Percentiles rank a stretch among this genome's conserved stretches.
Evolutionary conservation across 2,797 vertebrate genomes (phyloP).

Genomic region (Allobates femoralis): DNA sequence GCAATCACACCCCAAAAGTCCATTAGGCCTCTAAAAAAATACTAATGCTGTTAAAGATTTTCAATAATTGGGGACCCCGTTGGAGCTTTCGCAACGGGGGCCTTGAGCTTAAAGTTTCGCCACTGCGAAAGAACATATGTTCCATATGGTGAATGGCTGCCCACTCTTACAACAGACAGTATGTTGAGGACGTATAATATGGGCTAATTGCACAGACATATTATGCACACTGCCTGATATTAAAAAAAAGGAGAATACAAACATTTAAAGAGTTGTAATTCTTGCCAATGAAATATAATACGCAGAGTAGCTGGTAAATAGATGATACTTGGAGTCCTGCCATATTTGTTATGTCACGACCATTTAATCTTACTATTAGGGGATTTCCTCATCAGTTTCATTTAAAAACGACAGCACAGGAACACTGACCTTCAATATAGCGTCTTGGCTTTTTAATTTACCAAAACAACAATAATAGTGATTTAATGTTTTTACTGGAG

Average conservation of each 20-base stretch:
- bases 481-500: neutral
- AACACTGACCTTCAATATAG: neutral
- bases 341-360: neutral
- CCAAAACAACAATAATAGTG: neutral
- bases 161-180: too few species aligned
- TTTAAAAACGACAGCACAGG: neutral
- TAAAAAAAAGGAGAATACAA: neutral
- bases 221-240: neutral
- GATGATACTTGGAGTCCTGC: neutral
- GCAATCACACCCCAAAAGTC: too few species aligned
- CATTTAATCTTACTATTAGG: neutral
- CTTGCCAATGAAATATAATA: constrained; percentile 1
- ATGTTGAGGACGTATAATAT: too few species aligned
- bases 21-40: too few species aligned
- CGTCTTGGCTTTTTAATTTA: neutral
- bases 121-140: too few species aligned
- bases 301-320: neutral
- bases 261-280: neutral
- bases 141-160: too few species aligned
- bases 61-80: too few species aligned
- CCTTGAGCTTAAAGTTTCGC: too few species aligned
- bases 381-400: neutral
- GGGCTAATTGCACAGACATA: too few species aligned
- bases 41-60: too few species aligned
- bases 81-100: too few species aligned